Conservation (phyloP, 2,888 invertebrate genomes). For the Ceratothoa steindachneri region DNA sequence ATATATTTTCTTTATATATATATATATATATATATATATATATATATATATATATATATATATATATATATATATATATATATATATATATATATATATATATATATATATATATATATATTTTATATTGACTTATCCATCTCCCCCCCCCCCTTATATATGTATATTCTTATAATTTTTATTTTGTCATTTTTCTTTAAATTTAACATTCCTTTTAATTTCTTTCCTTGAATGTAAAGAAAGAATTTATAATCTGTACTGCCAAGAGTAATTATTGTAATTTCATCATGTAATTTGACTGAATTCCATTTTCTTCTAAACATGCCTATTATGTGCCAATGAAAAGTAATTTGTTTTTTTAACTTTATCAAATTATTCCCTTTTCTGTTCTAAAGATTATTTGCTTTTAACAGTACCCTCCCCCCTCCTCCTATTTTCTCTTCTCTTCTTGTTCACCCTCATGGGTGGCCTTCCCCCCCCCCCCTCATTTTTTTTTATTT, state of each 20-base stretch:
- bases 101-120: constrained; percentile 3
- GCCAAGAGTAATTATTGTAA: not conserved
- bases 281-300: not conserved
- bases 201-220: not conserved
- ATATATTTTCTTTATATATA: not conserved
- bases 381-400: not conserved
- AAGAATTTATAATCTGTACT: not conserved
- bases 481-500: no score
- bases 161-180: no score
- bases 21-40: constrained; percentile 12
- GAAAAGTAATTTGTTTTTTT: not conserved
- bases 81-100: constrained; percentile 13
- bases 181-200: not conserved
- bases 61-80: constrained; percentile 17
- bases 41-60: constrained; percentile 16
- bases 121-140: constrained; percentile 22
- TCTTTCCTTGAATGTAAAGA: not conserved
- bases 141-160: not conserved
- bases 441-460: no score
- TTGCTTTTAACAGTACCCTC: not conserved
- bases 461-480: no score
- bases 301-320: not conserved
- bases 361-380: not conserved
- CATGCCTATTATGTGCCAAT: not conserved
- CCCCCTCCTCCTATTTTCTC: not conserved